Conservation (phyloP, 2,888 invertebrate species). For the Poecilobothrus nobilitatus region DNA sequence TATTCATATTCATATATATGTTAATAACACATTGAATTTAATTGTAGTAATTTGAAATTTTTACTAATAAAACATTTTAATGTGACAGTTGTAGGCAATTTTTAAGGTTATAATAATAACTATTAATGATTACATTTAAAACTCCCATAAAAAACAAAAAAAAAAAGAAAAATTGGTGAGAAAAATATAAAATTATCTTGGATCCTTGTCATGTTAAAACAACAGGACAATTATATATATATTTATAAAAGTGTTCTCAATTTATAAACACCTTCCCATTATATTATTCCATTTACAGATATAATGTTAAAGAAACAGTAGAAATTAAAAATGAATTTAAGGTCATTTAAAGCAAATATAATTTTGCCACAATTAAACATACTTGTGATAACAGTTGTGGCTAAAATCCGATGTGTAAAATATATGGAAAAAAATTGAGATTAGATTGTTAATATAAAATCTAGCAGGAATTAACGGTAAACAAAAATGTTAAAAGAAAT, state of each 20-base stretch:
- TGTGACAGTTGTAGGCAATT: background rate
- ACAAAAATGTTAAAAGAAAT: too few relatives aligned
- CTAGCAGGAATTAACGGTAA: too few relatives aligned
- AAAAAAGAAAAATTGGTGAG: background rate
- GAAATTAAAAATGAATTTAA: background rate
- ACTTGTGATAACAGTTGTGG: too few relatives aligned
- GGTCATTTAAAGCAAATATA: background rate
- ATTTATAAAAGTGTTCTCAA: background rate
- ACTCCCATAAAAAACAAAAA: background rate
- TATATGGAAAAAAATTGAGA: too few relatives aligned
- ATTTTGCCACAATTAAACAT: background rate
- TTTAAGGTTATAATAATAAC: background rate
- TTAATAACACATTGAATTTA: too few relatives aligned
- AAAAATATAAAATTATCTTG: background rate
- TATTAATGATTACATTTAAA: background rate
- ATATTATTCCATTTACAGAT: too few relatives aligned
- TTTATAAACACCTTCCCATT: background rate
- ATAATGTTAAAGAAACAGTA: background rate
- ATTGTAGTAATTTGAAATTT: too few relatives aligned
- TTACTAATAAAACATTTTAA: background rate
- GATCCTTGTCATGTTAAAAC: background rate
- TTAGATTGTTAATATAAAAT: too few relatives aligned
- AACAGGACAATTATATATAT: background rate
- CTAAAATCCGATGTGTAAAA: too few relatives aligned
- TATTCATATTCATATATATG: too few relatives aligned